phyloP scores from a whole-genome alignment of 2,113 vertebrate species.

The Sorex fumeus region DNA sequence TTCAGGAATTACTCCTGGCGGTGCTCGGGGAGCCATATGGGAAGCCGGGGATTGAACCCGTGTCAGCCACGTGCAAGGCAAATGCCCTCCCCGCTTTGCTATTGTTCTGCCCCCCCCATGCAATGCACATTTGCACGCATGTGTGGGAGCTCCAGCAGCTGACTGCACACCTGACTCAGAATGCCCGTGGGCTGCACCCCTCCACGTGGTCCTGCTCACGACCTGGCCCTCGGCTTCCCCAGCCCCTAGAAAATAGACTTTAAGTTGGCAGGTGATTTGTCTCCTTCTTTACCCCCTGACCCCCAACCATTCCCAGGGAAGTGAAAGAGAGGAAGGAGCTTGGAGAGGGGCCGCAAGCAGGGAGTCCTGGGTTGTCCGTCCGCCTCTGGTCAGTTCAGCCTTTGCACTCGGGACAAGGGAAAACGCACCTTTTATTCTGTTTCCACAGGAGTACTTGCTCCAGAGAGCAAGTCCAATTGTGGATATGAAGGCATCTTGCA shows the following conservation, averaged over 20 bases:
- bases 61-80: too few species aligned
- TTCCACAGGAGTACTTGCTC: not conserved
- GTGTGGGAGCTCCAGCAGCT: too few species aligned
- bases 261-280: not conserved
- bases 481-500: not conserved
- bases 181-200: rapidly evolving
- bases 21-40: too few species aligned
- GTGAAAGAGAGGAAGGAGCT: not conserved
- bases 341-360: not conserved
- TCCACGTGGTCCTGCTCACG: not conserved
- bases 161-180: not conserved
- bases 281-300: not conserved
- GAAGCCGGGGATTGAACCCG: too few species aligned
- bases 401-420: not conserved
- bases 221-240: not conserved
- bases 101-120: not conserved
- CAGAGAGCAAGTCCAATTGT: not conserved
- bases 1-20: too few species aligned
- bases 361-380: not conserved
- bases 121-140: too few species aligned
- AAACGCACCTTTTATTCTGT: not conserved
- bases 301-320: not conserved
- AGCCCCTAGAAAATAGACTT: not conserved
- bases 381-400: not conserved
- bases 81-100: too few species aligned